Conservation (phyloP, 2,113 vertebrate genomes). For the Pelodiscus sinensis region DNA sequence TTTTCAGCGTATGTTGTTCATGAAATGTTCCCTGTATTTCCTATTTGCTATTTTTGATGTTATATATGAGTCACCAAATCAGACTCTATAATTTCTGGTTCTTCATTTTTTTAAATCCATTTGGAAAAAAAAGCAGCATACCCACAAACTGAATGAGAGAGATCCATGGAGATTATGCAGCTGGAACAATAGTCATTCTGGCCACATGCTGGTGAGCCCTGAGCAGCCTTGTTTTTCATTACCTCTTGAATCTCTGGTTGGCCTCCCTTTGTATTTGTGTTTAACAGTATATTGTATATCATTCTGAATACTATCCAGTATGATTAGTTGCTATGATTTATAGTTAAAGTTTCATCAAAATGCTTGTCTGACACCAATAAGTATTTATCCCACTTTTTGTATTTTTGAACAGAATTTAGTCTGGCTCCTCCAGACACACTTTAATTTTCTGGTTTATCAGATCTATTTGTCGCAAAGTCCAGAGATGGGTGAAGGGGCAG, state of each 20-base stretch:
- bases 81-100: neutral
- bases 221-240: neutral
- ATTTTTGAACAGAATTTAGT: conserved; percentile 50
- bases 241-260: neutral
- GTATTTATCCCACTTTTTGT: conserved; percentile 50
- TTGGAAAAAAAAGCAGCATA: neutral
- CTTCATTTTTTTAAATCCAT: neutral
- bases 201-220: neutral
- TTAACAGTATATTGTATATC: neutral
- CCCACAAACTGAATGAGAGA: neutral
- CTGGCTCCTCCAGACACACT: conserved; percentile 58
- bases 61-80: neutral
- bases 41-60: conserved; percentile 4
- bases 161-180: neutral
- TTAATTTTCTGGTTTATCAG: conserved; percentile 77
- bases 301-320: conserved; percentile 14
- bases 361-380: conserved; percentile 55
- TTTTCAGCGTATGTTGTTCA: neutral
- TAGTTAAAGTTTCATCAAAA: conserved; percentile 62
- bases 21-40: neutral
- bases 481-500: conserved; percentile 69
- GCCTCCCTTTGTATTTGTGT: neutral
- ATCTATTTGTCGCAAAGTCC: conserved; percentile 68
- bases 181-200: neutral
- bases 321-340: conserved; percentile 62